A percentile compares a stretch with the other conserved stretches of the same genome.
Evolutionary conservation across 2,113 vertebrate genomes (phyloP).

Genomic region (Nycticorax nycticorax): DNA sequence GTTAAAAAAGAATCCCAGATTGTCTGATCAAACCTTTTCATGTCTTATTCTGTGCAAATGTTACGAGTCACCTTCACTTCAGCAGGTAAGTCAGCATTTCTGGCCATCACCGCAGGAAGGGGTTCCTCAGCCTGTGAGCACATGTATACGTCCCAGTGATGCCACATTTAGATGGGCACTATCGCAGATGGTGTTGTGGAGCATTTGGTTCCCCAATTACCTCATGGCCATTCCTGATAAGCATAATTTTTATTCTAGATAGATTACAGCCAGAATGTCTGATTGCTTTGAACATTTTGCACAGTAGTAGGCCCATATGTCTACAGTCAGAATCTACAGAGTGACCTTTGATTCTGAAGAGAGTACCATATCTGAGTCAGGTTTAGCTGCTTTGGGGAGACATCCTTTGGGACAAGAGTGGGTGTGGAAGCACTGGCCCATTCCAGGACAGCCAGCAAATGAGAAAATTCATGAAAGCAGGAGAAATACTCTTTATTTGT

Average conservation of each 20-base stretch:
- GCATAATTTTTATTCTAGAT: background rate
- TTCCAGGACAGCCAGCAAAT: background rate
- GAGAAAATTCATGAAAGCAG: background rate
- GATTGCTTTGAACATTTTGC: conserved; percentile 45
- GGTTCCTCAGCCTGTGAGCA: background rate
- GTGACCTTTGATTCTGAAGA: conserved; percentile 34
- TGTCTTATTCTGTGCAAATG: background rate
- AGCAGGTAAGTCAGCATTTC: background rate
- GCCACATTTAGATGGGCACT: background rate
- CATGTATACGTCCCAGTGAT: background rate
- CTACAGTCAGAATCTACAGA: background rate
- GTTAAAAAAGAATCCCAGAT: background rate
- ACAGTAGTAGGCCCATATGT: conserved; percentile 20
- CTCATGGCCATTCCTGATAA: background rate
- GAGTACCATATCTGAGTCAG: background rate
- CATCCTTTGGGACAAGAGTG: background rate
- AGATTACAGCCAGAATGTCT: conserved; percentile 5
- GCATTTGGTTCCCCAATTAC: background rate
- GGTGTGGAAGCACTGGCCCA: background rate
- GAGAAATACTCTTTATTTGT: background rate
- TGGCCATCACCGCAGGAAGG: background rate
- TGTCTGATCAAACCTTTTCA: background rate
- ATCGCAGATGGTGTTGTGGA: background rate
- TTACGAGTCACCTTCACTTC: background rate
- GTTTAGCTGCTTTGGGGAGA: background rate